Base-by-base conservation (phyloP, 2,888 invertebrate genomes). In the Zootermopsis nevadensis region DNA sequence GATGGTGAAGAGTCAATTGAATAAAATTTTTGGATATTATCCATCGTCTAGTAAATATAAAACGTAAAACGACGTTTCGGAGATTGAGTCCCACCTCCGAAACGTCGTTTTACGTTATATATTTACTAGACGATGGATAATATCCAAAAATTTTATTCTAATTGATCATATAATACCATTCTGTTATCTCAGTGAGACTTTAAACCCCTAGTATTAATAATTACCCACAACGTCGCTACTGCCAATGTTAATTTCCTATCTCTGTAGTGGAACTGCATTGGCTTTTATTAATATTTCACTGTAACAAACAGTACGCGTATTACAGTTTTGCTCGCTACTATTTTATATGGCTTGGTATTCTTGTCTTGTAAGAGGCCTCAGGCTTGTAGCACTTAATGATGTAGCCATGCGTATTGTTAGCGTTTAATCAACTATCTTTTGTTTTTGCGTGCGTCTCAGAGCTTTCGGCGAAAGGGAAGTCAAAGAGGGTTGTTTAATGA, bases 361-460 rank as follows among this genome's bases (percentile, higher is more conserved):
- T 19, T 48, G 48, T 48, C 3, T 15, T 48, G 48, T 48, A 19
- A 48, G 48, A 48, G 19, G 60, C 24, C 60, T 48, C 12, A 31
- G 69, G 69, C 33, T 69, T 30, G 69, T 33, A 69, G 22, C 12
- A 69, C 33, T 69, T 77, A 55, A 77, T 53, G 55, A 55, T 31
- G 27, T 33, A 77, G 24, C 31, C 53, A 55, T 31, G 77, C 77
- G 55, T 77, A 53, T 55, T 77, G 77, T 77, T 77, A 33, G 77
- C 55, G 77, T 77, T 77, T 77, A 53, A 77, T 77, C 77, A 55
- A 77, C 77, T 77, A 33, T 77, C 77, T 77, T 77, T 55, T 77
- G 77, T 77, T 77, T 77, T 55, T 77, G 77, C 33, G 19, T 60
- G 27, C n/a, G 27, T 60, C 60, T 27, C 8, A 60, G 27, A 60